A percentile compares a stretch with the other conserved stretches of the same genome.
These are phyloP conservation scores for Pseudoips prasinana DNA, from an alignment of 2,888 invertebrate genomes.

Conservation along the genomic window DNA sequence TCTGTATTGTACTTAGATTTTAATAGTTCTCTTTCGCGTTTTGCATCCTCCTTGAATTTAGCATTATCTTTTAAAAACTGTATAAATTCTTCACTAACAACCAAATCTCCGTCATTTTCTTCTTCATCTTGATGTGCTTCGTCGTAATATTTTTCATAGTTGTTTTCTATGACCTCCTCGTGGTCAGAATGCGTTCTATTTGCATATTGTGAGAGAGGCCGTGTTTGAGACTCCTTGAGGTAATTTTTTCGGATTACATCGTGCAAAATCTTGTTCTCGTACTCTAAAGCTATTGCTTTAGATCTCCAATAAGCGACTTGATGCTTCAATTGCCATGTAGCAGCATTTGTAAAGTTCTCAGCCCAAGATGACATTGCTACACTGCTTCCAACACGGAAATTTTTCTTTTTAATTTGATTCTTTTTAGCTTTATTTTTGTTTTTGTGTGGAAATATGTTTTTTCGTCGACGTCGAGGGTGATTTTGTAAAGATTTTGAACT, in stretches of 20 bases:
- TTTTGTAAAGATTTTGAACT: conserved; percentile 21
- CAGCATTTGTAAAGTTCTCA: conserved; percentile 58
- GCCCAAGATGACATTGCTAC: conserved; percentile 67
- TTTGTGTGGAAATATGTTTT: conserved; percentile 40
- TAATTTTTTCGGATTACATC: conserved; percentile 67
- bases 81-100: conserved; percentile 84
- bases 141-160: conserved; percentile 29
- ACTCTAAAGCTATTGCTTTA: conserved; percentile 77
- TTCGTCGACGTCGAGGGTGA: conserved; percentile 33
- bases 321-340: conserved; percentile 79
- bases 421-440: conserved; percentile 36
- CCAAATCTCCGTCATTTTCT: conserved; percentile 50
- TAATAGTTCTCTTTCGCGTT: conserved; percentile 48
- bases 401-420: conserved; percentile 28
- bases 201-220: conserved; percentile 6
- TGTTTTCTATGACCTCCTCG: conserved; percentile 21
- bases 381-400: conserved; percentile 24
- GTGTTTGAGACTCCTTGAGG: conserved; percentile 6
- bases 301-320: conserved; percentile 84
- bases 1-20: conserved; percentile 37
- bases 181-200: conserved; percentile 8
- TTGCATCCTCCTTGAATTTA: conserved; percentile 72
- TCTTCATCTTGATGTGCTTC: conserved; percentile 40
- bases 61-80: conserved; percentile 83
- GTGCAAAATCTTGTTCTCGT: conserved; percentile 81